Percentiles rank a stretch among this genome's conserved stretches.
phyloP scores from a whole-genome alignment of 2,797 vertebrate genomes.

The Intellagama lesueurii region DNA sequence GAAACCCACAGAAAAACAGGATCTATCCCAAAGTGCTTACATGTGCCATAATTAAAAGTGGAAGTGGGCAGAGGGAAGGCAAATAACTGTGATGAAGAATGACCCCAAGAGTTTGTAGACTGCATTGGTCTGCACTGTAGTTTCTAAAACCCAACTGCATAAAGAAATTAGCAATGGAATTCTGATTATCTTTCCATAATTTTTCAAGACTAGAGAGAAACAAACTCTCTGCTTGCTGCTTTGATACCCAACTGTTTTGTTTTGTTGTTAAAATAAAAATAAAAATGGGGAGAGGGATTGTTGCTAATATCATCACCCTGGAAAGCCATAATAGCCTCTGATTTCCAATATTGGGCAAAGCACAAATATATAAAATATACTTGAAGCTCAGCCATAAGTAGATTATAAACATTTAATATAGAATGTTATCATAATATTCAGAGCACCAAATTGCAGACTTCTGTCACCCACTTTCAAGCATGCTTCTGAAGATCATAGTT shows the following conservation, averaged over 20 bases:
- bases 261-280: neutral
- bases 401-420: constrained; percentile 99
- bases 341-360: constrained; percentile 83
- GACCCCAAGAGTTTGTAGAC: constrained; percentile 53
- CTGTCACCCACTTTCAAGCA: constrained; percentile 93
- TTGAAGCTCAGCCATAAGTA: constrained; percentile 97
- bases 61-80: no score
- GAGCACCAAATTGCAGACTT: constrained; percentile 97
- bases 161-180: constrained; percentile 57
- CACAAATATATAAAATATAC: constrained; percentile 95
- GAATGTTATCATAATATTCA: constrained; percentile 99
- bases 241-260: neutral
- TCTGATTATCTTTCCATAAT: constrained; percentile 60
- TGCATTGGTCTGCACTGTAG: constrained; percentile 62
- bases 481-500: constrained; percentile 99
- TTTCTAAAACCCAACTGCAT: constrained; percentile 61
- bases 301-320: constrained; percentile 71
- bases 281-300: constrained; percentile 20
- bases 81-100: neutral
- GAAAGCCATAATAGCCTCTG: constrained; percentile 73
- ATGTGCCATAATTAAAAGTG: neutral
- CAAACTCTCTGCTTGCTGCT: constrained; percentile 39
- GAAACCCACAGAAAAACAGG: neutral
- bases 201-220: constrained; percentile 43
- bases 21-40: neutral